These are phyloP conservation scores for Lordiphosa andalusiaca DNA, from an alignment of 2,888 invertebrate genomes.

Conservation along the genomic window DNA sequence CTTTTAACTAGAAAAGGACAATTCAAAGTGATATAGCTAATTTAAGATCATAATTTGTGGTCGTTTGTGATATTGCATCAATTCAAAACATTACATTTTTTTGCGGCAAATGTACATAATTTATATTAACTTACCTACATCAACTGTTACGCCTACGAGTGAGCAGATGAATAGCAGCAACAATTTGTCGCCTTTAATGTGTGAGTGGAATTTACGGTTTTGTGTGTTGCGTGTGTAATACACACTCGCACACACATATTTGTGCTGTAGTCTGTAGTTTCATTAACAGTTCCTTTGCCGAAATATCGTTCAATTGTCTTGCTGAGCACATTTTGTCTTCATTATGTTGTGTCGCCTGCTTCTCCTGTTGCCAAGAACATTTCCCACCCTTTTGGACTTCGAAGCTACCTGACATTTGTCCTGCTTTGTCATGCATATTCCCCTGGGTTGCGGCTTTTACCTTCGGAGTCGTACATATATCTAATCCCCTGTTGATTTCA, in stretches of 20 bases:
- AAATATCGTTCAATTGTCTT: constrained; percentile 6
- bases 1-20: background rate
- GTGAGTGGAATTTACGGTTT: constrained; percentile 23
- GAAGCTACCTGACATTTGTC: background rate
- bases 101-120: constrained; percentile 4
- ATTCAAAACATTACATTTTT: constrained; percentile 3
- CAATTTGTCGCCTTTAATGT: constrained; percentile 18
- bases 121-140: constrained; percentile 5
- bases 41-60: background rate
- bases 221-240: constrained; percentile 22
- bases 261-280: background rate
- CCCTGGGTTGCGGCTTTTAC: no score
- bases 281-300: background rate
- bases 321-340: constrained; percentile 23
- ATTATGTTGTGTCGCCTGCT: constrained; percentile 16
- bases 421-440: no score
- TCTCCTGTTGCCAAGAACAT: background rate
- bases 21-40: background rate
- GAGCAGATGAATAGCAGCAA: constrained; percentile 17
- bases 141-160: constrained; percentile 28
- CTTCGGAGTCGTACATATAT: no score
- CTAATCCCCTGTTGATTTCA: no score
- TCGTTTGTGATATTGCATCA: constrained; percentile 1
- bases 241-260: background rate
- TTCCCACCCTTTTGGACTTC: constrained; percentile 12